Evolutionary conservation across 2,113 vertebrate species (phyloP).

Genomic region (Ceuthmochares aereus): DNA sequence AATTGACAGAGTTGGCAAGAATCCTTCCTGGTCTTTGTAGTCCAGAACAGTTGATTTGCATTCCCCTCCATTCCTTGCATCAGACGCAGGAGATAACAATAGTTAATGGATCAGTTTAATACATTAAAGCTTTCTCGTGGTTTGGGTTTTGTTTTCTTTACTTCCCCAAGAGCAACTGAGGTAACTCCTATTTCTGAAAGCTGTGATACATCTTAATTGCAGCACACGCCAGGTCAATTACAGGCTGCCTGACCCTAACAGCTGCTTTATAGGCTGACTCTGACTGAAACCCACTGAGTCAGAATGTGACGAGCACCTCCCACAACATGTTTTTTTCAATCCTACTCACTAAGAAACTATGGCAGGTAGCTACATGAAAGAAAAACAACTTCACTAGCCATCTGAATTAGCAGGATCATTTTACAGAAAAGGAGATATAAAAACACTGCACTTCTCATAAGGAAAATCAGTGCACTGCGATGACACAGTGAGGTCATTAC

Average conservation of each 20-base stretch:
- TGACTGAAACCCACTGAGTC: conserved; percentile 46
- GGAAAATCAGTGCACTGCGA: not conserved
- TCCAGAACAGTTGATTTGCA: not conserved
- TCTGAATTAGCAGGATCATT: not conserved
- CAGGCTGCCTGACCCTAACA: conserved; percentile 20
- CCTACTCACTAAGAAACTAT: conserved; percentile 41
- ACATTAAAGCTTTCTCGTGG: not conserved
- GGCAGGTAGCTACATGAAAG: not conserved
- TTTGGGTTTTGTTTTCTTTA: not conserved
- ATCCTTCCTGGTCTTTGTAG: not conserved
- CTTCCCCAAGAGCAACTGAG: not conserved
- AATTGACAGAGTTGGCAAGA: not conserved
- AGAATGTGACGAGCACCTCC: conserved; percentile 16
- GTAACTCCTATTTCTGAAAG: not conserved
- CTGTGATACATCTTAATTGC: not conserved
- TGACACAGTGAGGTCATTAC: not conserved
- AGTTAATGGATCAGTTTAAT: not conserved
- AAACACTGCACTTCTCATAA: not conserved
- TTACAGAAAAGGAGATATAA: not conserved
- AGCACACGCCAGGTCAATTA: conserved; percentile 2
- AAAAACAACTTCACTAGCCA: not conserved
- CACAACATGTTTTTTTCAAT: conserved; percentile 6
- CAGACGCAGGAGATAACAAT: not conserved
- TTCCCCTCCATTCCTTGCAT: not conserved
- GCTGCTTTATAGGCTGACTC: conserved; percentile 14